phyloP scores from a whole-genome alignment of 1,140 invertebrate species.

The Epicauta chinensis region DNA sequence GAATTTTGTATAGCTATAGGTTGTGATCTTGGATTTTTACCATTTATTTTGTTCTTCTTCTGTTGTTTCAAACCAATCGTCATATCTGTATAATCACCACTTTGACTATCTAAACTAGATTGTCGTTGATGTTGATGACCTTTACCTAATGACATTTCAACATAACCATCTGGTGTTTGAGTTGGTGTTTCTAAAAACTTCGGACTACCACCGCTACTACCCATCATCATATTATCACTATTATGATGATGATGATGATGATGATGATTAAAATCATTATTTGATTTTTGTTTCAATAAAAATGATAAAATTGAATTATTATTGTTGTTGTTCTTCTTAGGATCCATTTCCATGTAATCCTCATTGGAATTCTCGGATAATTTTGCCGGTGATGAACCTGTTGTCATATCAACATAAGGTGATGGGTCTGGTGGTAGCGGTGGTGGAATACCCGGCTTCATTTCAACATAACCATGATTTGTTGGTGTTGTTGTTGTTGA shows the following conservation, averaged over 20 bases:
- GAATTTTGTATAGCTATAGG: conserved; percentile 52
- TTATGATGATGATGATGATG: too few species aligned
- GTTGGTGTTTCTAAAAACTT: conserved; percentile 33
- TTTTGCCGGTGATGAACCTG: conserved; percentile 20
- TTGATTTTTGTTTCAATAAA: not conserved
- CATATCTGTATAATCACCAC: conserved; percentile 43
- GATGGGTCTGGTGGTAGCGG: not conserved
- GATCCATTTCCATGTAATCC: conserved; percentile 44
- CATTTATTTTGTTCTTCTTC: conserved; percentile 39
- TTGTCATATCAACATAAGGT: conserved; percentile 46
- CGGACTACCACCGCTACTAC: not conserved
- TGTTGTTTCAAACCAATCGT: conserved; percentile 17
- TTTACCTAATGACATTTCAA: conserved; percentile 51
- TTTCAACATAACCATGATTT: conserved; percentile 49
- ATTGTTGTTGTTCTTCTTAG: conserved; percentile 17
- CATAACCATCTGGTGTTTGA: conserved; percentile 50
- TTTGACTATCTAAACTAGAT: conserved; percentile 32
- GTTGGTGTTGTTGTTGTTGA: conserved; percentile 12
- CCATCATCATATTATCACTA: too few species aligned
- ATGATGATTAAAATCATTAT: too few species aligned
- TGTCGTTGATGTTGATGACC: conserved; percentile 27
- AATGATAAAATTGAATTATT: conserved; percentile 17
- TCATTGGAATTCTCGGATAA: conserved; percentile 15
- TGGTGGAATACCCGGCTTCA: conserved; percentile 42
- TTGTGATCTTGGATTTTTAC: conserved; percentile 47